Evolutionary conservation across 1,140 invertebrate genomes (phyloP), one percentile per base, ranked within the genome.

Genomic region (Cepaea nemoralis): DNA sequence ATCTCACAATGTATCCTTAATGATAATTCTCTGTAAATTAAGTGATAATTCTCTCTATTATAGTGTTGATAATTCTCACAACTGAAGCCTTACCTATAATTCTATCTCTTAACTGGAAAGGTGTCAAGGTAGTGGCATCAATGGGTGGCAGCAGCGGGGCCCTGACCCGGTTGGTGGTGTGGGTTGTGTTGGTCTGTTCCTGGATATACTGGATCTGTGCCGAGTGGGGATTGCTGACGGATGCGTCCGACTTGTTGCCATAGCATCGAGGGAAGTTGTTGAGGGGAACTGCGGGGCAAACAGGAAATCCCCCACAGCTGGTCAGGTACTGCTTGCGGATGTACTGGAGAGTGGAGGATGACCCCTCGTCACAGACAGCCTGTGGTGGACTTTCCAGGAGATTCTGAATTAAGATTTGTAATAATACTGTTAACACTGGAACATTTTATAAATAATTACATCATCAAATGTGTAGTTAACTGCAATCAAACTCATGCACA

Each of bases 151-250:
- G 74, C 24, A 92, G 81, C 8, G 91, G 91, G 16, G 91, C 91
- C 84, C 90, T 90, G 42, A 91, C 89, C 39, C 90, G 67, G 84
- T 84, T 89, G 19, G 91, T 88, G 45, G 90, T 90, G 84, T 91
- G 90, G 33, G 88, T 86, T 5, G 90, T 91, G 76, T 91, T 84
- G 3, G 91, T 92, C 82, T 92, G 91, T 50, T 87, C 85, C 84
- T 92, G 90, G 10, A 91, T 91, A 82, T 91, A 92, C 79, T 91
- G 87, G 63, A 89, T 85, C 50, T 90, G 87, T 24, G 89, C 87
- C 24, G 90, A 91, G 69, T 89, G 87, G n/a, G 89, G 87, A 80
- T 91, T 91, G n/a, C 84, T 84, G 16, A 87, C 87, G 50, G 89
- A 85, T 33, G 84, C 88, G 40, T 86, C 86, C 10, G 88, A 70